Percentiles rank a stretch among this genome's conserved stretches.
phyloP scores from a whole-genome alignment of 2,113 vertebrate genomes.

The Gobio gobio region DNA sequence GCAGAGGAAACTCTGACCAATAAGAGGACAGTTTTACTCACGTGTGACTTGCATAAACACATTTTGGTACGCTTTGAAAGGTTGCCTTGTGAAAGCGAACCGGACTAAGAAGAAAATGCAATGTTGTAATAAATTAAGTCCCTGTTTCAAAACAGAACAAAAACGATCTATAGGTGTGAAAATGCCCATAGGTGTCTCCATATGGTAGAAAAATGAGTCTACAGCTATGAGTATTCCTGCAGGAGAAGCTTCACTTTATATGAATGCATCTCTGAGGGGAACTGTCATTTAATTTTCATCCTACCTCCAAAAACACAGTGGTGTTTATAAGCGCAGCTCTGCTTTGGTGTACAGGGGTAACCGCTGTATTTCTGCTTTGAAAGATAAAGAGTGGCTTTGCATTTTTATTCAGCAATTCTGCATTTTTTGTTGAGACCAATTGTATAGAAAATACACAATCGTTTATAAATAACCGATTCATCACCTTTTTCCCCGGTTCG shows the following conservation, averaged over 20 bases:
- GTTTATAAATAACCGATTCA: background rate
- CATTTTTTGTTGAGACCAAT: background rate
- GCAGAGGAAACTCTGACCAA: too few relatives aligned
- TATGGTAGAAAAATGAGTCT: constrained; percentile 42
- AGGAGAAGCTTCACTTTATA: constrained; percentile 40
- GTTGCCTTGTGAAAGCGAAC: too few relatives aligned
- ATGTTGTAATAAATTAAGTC: too few relatives aligned
- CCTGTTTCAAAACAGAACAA: too few relatives aligned
- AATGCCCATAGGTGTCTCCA: background rate
- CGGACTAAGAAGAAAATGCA: too few relatives aligned
- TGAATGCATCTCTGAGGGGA: too few relatives aligned
- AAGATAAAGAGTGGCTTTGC: background rate
- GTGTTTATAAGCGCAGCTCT: background rate
- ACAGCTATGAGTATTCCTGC: constrained; percentile 37
- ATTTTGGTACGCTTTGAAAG: too few relatives aligned
- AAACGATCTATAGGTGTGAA: too few relatives aligned
- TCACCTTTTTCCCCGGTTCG: background rate
- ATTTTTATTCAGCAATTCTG: background rate
- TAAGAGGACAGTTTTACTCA: too few relatives aligned
- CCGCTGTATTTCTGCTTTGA: background rate
- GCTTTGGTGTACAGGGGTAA: background rate
- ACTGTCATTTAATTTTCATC: too few relatives aligned
- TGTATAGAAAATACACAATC: background rate
- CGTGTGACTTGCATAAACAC: too few relatives aligned
- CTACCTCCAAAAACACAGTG: too few relatives aligned